A percentile compares a stretch with the other conserved stretches of the same genome.
phyloP scores from a whole-genome alignment of 53 echinoderm and acorn worm species.

The Temnopleurus reevesii region DNA sequence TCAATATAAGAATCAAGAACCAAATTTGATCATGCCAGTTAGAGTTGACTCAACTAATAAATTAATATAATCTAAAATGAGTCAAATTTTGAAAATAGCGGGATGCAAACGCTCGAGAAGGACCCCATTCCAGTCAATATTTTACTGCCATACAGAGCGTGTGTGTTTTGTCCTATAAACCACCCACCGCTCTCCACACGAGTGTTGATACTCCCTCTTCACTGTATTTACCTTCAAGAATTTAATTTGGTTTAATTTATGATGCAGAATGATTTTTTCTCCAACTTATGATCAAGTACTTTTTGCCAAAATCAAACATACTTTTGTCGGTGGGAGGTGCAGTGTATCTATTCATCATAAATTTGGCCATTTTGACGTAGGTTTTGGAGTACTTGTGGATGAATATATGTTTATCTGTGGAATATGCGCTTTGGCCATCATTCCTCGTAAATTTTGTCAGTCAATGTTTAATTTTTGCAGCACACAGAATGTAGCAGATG shows the following conservation, averaged over 20 bases:
- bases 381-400: no score
- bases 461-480: background rate
- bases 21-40: constrained; percentile 27
- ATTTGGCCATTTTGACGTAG: no score
- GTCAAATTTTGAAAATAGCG: constrained; percentile 35
- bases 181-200: background rate
- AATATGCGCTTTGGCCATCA: no score
- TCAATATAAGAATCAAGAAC: background rate
- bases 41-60: constrained; percentile 40
- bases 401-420: no score
- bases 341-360: background rate
- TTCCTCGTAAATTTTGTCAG: background rate
- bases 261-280: constrained; percentile 3
- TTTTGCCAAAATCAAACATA: background rate
- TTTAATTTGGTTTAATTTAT: constrained; percentile 36
- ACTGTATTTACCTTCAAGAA: constrained; percentile 4
- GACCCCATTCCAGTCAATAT: constrained; percentile 9
- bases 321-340: background rate
- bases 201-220: constrained; percentile 29
- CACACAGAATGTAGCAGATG: background rate
- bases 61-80: constrained; percentile 17
- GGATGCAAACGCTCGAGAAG: background rate
- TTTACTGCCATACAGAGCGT: constrained; percentile 4
- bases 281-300: background rate
- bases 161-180: constrained; percentile 13